Evolutionary conservation across 2,113 vertebrate species (phyloP).

Genomic region (Pithys albifrons): DNA sequence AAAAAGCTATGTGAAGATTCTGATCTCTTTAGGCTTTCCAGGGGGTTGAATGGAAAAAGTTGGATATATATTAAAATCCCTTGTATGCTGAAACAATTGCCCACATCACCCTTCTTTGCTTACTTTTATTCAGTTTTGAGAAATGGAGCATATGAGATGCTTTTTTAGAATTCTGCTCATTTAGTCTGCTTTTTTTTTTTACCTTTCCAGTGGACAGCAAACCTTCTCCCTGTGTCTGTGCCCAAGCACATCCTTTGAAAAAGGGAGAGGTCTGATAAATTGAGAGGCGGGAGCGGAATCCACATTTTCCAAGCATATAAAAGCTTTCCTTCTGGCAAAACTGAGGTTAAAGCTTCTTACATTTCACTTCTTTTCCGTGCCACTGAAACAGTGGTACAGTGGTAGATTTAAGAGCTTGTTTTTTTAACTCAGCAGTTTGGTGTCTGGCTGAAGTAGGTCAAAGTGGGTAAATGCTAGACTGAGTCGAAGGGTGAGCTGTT

Average conservation of each 20-base stretch:
- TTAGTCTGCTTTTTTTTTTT: not conserved
- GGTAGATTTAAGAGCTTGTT: not conserved
- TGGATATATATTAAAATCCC: not conserved
- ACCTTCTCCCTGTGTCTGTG: not conserved
- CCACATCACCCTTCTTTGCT: not conserved
- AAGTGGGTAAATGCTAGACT: not conserved
- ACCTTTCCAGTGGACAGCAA: not conserved
- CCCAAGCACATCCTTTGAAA: not conserved
- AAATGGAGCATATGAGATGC: fast-evolving
- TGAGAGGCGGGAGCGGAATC: fast-evolving
- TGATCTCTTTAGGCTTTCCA: not conserved
- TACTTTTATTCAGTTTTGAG: not conserved
- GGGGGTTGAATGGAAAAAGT: not conserved
- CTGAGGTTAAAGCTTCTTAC: not conserved
- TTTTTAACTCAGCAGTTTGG: not conserved
- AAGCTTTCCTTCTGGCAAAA: not conserved
- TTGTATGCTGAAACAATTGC: not conserved
- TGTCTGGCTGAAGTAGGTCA: not conserved
- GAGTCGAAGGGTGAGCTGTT: not conserved
- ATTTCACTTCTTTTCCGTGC: not conserved
- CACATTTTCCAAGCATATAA: not conserved
- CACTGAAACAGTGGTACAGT: not conserved
- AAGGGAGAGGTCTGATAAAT: not conserved
- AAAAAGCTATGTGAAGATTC: not conserved
- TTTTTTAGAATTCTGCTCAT: not conserved